Evolutionary conservation across 2,888 invertebrate species (phyloP), one percentile per base, ranked within the genome.

Genomic region (Ormia ochracea): DNA sequence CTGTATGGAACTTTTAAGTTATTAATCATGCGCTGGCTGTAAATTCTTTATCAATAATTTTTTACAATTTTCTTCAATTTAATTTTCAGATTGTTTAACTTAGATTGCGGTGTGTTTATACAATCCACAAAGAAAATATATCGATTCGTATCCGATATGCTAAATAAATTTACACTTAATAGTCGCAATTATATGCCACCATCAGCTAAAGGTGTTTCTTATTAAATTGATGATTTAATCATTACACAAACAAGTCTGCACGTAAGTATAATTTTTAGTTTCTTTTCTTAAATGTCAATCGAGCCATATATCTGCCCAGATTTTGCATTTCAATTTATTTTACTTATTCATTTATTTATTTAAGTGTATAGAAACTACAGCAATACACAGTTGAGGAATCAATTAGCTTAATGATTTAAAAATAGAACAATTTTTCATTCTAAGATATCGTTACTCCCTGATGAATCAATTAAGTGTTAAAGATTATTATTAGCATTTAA

Each of bases 161-260:
- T 45, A 21, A 33, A 26, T 26, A 26, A 45, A 56, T 43, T 52
- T 14, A 48, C 17, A 21, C 1, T 10, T 33, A 45, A 19, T 38
- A 5, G 38, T 26, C 36, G 19, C 14, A 54, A 65, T 33, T 41
- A 7, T 68, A 19, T 50, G 19, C 50, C 41, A 21, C 17, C 38
- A 65, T 5, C 43, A 50, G 23, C 9, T 12, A 31, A 45, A 68
- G 43, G 52, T 76, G 56, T 76, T 76, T 63, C 52, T 54, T 45
- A 36, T 61, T 50, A 58, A 3, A 59, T 63, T 52, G 52, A 80
- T 68, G 63, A 73, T 76, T 76, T 80, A 73, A 80, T 80, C 80
- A 73, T 45, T 56, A 68, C 76, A 63, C 59, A 68, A 76, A 76
- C 68, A 76, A 50, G 36, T 56, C 23, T 17, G 23, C 7, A 1